These are phyloP conservation scores for Upupa epops DNA, from an alignment of 2,113 vertebrate genomes.

Conservation along the genomic window DNA sequence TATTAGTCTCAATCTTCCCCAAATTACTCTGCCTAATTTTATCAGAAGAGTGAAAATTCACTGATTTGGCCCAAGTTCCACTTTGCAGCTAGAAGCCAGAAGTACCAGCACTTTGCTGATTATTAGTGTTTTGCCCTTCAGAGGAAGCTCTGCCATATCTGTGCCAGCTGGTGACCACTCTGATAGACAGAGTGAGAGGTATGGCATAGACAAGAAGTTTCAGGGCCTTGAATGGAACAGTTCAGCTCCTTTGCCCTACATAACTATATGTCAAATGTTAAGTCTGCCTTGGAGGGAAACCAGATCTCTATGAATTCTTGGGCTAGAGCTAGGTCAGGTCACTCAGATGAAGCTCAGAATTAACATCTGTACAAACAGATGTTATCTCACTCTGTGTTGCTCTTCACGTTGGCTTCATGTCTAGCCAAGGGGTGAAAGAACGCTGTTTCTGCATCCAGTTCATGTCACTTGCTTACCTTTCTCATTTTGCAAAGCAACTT, in stretches of 20 bases:
- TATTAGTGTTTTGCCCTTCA: neutral
- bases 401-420: neutral
- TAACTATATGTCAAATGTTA: neutral
- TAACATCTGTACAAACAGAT: neutral
- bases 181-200: fast-evolving
- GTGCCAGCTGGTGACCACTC: neutral
- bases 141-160: neutral
- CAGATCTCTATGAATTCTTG: neutral
- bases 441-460: neutral
- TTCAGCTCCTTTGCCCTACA: neutral
- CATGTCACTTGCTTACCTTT: neutral
- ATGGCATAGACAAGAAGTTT: neutral
- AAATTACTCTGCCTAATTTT: neutral
- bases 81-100: neutral
- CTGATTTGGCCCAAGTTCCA: neutral
- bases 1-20: neutral
- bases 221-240: neutral
- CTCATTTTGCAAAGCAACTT: neutral
- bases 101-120: neutral
- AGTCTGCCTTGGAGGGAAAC: neutral
- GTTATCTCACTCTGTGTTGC: neutral
- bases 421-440: neutral
- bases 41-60: neutral
- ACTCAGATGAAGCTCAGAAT: neutral
- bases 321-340: neutral